Conservation (phyloP, 2,888 invertebrate genomes). For the Steinernema hermaphroditum region DNA sequence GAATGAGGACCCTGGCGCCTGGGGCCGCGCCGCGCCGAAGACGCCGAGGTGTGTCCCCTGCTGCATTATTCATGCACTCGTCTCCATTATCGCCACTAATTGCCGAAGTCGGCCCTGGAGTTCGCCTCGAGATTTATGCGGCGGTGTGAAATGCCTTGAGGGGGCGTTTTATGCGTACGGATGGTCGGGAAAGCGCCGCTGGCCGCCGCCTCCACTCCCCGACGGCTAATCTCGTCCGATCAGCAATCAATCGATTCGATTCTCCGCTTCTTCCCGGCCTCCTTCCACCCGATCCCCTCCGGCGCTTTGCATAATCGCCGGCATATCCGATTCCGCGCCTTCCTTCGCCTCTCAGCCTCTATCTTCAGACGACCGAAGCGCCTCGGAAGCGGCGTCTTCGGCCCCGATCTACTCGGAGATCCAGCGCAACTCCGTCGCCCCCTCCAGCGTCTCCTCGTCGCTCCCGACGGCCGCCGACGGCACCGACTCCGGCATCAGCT, state of each 20-base stretch:
- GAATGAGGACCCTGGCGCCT: too few species aligned
- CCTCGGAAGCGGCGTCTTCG: conserved; percentile 35
- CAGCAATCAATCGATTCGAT: conserved; percentile 17
- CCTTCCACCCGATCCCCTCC: not conserved
- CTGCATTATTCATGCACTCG: too few species aligned
- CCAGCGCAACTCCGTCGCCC: not conserved
- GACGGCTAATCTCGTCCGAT: conserved; percentile 18
- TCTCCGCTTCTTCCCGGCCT: not conserved
- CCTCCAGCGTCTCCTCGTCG: conserved; percentile 29
- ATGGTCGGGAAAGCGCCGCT: too few species aligned
- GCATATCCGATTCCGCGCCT: not conserved
- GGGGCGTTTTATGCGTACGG: conserved; percentile 11
- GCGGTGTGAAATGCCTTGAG: conserved; percentile 1
- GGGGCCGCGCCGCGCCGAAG: too few species aligned
- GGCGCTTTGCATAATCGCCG: conserved; percentile 20
- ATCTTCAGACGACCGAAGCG: conserved; percentile 43
- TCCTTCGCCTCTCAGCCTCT: not conserved
- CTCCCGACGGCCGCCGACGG: conserved; percentile 71
- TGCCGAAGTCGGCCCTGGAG: too few species aligned
- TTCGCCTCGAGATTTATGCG: not conserved
- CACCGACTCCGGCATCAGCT: conserved; percentile 87
- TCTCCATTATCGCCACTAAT: too few species aligned
- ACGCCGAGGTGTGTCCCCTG: too few species aligned
- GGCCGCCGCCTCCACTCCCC: conserved; percentile 18
- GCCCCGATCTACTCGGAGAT: conserved; percentile 26